These are phyloP conservation scores for Tautogolabrus adspersus DNA, from an alignment of 2,113 vertebrate species.

Conservation along the genomic window DNA sequence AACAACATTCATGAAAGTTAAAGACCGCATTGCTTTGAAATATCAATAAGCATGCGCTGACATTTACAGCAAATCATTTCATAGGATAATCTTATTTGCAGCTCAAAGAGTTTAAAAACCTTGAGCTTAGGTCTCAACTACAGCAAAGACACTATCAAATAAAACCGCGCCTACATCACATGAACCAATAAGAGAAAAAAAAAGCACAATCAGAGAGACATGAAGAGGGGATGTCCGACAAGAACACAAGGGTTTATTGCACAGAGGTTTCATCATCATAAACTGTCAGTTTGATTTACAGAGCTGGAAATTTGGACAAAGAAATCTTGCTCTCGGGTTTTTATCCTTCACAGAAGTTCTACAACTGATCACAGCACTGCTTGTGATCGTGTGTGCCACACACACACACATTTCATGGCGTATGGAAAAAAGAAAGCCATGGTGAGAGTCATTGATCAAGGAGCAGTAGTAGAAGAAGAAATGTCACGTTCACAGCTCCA, in stretches of 20 bases:
- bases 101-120: background rate
- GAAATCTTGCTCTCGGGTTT: slow-evolving; percentile 17
- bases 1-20: too few relatives aligned
- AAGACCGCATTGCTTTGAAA: too few relatives aligned
- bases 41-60: too few relatives aligned
- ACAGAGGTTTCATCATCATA: slow-evolving; percentile 50
- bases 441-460: slow-evolving; percentile 17
- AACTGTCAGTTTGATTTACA: slow-evolving; percentile 24
- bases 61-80: background rate
- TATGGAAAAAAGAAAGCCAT: background rate
- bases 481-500: slow-evolving; percentile 1
- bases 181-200: background rate
- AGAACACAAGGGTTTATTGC: slow-evolving; percentile 14
- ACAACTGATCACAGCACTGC: slow-evolving; percentile 23
- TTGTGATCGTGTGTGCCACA: slow-evolving; percentile 1
- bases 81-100: background rate
- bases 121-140: background rate
- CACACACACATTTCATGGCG: background rate
- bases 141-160: background rate
- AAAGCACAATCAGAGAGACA: slow-evolving; percentile 3
- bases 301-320: slow-evolving; percentile 33
- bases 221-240: slow-evolving; percentile 9
- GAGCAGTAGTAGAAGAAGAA: slow-evolving; percentile 12
- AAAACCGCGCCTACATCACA: background rate
- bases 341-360: slow-evolving; percentile 16